Evolutionary conservation across 2,797 vertebrate genomes (phyloP).

Genomic region (Pipistrellus kuhlii): DNA sequence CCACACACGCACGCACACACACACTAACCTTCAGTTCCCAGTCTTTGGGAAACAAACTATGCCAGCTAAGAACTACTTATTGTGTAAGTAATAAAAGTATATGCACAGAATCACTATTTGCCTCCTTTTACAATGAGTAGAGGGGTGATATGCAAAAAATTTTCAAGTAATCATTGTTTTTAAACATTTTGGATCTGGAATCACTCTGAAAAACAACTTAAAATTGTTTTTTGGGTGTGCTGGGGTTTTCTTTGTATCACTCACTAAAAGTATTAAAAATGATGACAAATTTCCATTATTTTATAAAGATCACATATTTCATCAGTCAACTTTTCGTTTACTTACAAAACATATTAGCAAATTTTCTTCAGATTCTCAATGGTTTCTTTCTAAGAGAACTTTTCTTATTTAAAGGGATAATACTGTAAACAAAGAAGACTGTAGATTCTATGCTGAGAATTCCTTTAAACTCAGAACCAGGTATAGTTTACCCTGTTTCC

Average conservation of each 20-base stretch:
- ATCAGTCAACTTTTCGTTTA: background rate
- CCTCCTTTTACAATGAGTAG: background rate
- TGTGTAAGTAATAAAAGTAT: background rate
- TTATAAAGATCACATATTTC: background rate
- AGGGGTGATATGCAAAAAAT: background rate
- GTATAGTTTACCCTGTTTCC: background rate
- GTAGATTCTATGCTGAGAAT: background rate
- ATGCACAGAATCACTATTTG: background rate
- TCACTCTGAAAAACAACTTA: background rate
- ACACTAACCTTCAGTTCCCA: no score
- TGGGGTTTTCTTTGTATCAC: background rate
- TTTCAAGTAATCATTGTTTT: conserved; percentile 2
- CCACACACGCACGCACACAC: background rate
- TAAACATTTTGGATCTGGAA: conserved; percentile 15
- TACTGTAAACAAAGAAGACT: background rate
- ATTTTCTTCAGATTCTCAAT: conserved; percentile 5
- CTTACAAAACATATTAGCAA: background rate
- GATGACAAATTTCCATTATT: background rate
- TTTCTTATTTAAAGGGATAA: conserved; percentile 31
- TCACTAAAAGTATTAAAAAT: conserved; percentile 2
- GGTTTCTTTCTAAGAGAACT: conserved; percentile 7
- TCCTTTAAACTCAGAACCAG: background rate
- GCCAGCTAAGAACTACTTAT: background rate
- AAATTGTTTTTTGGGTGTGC: background rate
- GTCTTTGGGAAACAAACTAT: background rate